phyloP scores from a whole-genome alignment of 1,140 invertebrate genomes.

The Papilio glaucus region DNA sequence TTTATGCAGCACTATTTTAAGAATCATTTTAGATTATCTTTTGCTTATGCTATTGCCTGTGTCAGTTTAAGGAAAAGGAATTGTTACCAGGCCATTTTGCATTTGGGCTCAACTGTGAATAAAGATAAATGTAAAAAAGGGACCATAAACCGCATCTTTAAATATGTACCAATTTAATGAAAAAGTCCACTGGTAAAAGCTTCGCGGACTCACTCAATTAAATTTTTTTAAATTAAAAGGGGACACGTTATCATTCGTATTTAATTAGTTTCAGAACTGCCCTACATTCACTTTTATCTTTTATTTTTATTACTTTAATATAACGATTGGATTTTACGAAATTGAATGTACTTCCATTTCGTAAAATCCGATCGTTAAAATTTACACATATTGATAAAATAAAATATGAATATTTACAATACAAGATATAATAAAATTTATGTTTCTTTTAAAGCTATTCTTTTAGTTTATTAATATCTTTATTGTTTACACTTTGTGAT shows the following conservation, averaged over 20 bases:
- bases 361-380: neutral
- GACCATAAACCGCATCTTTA: neutral
- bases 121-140: too few relatives aligned
- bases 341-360: neutral
- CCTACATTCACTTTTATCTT: neutral
- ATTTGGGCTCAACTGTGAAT: too few relatives aligned
- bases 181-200: neutral
- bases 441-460: neutral
- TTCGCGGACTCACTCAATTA: slow-evolving; percentile 22
- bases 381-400: too few relatives aligned
- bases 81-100: too few relatives aligned
- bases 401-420: neutral
- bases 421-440: neutral
- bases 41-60: too few relatives aligned
- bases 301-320: neutral
- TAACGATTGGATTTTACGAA: neutral
- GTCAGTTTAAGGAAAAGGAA: too few relatives aligned
- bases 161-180: neutral
- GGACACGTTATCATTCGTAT: neutral
- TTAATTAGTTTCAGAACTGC: neutral
- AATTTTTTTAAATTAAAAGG: neutral
- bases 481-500: slow-evolving; percentile 4
- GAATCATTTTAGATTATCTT: too few relatives aligned
- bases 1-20: too few relatives aligned
- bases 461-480: neutral